Base-by-base conservation (phyloP, 1,140 invertebrate genomes). In the Akabosia matsudoensis region DNA sequence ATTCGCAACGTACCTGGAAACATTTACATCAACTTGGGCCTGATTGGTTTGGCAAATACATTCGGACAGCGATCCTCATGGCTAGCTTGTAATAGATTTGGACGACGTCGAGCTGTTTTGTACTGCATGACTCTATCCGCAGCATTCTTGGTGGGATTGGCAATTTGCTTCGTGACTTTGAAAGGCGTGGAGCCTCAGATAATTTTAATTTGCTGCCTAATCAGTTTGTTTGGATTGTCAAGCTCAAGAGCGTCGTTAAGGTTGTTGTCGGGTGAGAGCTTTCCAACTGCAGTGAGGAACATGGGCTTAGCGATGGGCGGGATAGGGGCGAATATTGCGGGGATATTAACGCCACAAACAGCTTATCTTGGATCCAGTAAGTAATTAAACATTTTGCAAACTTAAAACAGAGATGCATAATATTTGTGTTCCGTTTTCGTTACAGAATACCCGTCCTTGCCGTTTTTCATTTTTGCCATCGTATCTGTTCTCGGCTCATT, bases 1-100 rank as follows among this genome's bases (percentile, higher is more conserved):
- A 77, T 81, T 14, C 78, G 76, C 37, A 81, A 81, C 33, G 61
- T 79, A 0, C 30, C 64, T 4, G 79, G 77, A 30, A 76, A 76
- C 67, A 31, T 76, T 31, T 79, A 79, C 34, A 3, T 77, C n/a
- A 76, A 79, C 31, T 70, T 81, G 22, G 33, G 52, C 3, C 51
- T 81, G 0, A 22, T 81, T 22, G 79, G 79, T 51, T 14, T 76
- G 0, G 72, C 73, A 2, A 73, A 81, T 67, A 61, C 76, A 4
- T 37, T 81, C 22, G 79, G 79, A 1, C 73, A 81, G 22, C 51
- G 54, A 30, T 34, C 45, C 30, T 73, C 79, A 7, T 28, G 79
- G 4, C 70, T 74, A 4, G 31, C 33, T 30, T 30, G 61, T 67
- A n/a, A 67, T 31, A 28, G 61, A 45, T 22, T 80, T 26, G 79